These are phyloP conservation scores for Onychomys arenicola DNA, from an alignment of 2,797 vertebrate genomes.

Conservation along the genomic window DNA sequence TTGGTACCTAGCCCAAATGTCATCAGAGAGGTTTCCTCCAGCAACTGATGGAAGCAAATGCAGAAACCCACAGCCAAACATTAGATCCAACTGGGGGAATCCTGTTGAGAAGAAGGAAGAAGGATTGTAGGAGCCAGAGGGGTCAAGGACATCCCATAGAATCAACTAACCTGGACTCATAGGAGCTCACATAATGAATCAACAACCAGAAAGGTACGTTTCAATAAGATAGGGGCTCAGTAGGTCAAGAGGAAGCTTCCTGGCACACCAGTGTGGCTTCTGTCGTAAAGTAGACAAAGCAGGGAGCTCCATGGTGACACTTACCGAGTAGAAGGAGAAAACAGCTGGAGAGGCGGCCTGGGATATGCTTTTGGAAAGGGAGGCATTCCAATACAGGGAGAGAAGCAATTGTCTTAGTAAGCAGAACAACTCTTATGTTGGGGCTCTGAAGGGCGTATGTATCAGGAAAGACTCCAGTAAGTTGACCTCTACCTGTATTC, in stretches of 20 bases:
- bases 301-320: neutral
- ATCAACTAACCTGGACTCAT: neutral
- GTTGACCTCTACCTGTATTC: neutral
- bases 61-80: neutral
- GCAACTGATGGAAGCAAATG: neutral
- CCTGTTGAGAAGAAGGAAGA: neutral
- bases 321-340: neutral
- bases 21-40: neutral
- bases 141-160: neutral
- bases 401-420: neutral
- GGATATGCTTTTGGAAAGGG: neutral
- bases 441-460: rapidly evolving
- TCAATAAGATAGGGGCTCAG: neutral
- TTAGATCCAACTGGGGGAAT: neutral
- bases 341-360: neutral
- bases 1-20: neutral
- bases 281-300: neutral
- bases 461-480: neutral
- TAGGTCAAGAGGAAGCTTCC: neutral
- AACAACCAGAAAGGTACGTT: neutral
- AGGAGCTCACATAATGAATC: neutral
- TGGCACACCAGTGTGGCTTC: neutral
- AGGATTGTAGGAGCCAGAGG: neutral
- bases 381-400: neutral
- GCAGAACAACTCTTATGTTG: neutral